Conservation (phyloP, 2,888 invertebrate genomes). For the Hedya salicella region DNA sequence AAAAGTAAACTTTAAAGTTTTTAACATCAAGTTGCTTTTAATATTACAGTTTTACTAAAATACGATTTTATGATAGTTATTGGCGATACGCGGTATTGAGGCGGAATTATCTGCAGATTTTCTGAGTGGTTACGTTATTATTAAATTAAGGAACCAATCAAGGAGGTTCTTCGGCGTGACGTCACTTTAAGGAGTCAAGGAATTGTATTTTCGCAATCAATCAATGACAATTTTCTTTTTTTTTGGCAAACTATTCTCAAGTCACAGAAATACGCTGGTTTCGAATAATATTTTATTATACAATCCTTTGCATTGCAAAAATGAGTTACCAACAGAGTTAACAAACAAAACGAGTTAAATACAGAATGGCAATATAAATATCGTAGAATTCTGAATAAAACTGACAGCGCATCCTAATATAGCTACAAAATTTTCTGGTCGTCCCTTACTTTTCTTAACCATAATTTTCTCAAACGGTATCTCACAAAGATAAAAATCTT, state of each 20-base stretch:
- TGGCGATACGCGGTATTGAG: not conserved
- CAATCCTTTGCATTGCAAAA: no score
- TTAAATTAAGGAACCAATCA: not conserved
- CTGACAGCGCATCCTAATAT: no score
- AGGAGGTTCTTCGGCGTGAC: not conserved
- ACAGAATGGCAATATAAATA: not conserved
- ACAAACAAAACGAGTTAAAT: no score
- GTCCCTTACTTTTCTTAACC: not conserved
- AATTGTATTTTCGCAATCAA: not conserved
- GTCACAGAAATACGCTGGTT: no score
- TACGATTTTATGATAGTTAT: not conserved
- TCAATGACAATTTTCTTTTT: not conserved
- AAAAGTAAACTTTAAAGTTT: not conserved
- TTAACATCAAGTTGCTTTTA: not conserved
- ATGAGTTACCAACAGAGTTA: no score
- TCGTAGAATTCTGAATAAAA: not conserved
- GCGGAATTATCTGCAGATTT: not conserved
- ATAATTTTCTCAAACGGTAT: not conserved
- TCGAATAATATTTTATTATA: no score
- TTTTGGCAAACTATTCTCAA: no score
- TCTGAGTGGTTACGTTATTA: not conserved
- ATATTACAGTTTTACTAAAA: not conserved
- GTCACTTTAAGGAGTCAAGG: not conserved
- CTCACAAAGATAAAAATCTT: not conserved
- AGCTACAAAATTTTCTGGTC: not conserved